A percentile compares a stretch with the other conserved stretches of the same genome.
phyloP scores from a whole-genome alignment of 1,140 invertebrate genomes.

The Rhynchophorus ferrugineus region DNA sequence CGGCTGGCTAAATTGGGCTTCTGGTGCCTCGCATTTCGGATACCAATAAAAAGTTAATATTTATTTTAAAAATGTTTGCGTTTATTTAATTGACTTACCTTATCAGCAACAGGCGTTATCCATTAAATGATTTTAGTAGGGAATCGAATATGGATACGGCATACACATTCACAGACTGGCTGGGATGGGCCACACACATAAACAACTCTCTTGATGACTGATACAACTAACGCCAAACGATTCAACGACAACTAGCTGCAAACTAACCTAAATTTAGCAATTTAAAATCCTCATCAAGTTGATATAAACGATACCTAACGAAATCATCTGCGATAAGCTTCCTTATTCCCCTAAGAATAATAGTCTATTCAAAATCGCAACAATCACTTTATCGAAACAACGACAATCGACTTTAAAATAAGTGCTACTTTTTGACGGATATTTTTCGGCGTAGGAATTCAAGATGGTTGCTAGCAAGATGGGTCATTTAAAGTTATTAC shows the following conservation, averaged over 20 bases:
- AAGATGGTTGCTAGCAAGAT: not conserved
- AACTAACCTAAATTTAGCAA: not conserved
- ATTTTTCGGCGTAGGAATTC: not conserved
- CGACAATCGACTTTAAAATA: no score
- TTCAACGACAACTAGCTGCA: not conserved
- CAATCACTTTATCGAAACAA: no score
- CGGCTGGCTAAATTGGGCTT: not conserved
- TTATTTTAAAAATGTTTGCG: no score
- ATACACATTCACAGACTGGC: constrained; percentile 38
- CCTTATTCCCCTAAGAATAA: no score
- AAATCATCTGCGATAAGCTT: no score
- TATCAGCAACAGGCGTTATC: constrained; percentile 34
- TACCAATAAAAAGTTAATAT: no score
- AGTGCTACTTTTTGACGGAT: not conserved
- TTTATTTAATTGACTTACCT: constrained; percentile 25
- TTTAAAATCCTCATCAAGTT: not conserved
- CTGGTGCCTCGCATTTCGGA: not conserved
- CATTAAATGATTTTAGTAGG: constrained; percentile 27
- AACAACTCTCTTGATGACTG: constrained; percentile 23
- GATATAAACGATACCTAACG: no score
- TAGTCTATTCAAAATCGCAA: no score
- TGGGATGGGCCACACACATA: constrained; percentile 38
- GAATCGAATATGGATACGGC: constrained; percentile 32
- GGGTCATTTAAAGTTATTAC: not conserved
- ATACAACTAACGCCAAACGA: not conserved